Evolutionary conservation across 2,797 vertebrate genomes (phyloP).

Genomic region (Anas acuta): DNA sequence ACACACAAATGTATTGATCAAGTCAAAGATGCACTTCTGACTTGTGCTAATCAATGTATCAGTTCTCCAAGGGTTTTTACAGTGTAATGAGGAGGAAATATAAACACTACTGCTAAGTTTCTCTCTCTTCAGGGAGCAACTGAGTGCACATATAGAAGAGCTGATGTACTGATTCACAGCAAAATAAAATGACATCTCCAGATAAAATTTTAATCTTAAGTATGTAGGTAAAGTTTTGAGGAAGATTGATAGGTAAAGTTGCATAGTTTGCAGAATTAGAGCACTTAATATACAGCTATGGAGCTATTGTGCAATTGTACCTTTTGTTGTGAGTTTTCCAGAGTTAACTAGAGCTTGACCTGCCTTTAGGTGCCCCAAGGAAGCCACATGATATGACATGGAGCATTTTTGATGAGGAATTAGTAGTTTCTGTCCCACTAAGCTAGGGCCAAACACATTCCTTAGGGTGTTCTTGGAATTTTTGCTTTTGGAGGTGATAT

Average conservation of each 20-base stretch:
- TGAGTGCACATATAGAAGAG: conserved; percentile 74
- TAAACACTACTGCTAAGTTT: conserved; percentile 65
- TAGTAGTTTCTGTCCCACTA: conserved; percentile 58
- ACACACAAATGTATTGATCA: conserved; percentile 68
- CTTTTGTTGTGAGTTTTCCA: conserved; percentile 7
- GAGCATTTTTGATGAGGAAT: conserved; percentile 28
- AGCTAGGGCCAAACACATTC: not conserved
- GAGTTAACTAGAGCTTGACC: conserved; percentile 9
- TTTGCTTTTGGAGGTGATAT: not conserved
- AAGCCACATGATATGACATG: not conserved
- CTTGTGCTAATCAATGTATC: conserved; percentile 70
- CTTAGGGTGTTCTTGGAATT: not conserved
- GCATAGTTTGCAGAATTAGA: conserved; percentile 48
- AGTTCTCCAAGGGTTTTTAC: conserved; percentile 74
- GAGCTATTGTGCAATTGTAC: not conserved
- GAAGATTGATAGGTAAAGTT: conserved; percentile 33
- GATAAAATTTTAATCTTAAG: conserved; percentile 70
- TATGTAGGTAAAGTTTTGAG: conserved; percentile 51
- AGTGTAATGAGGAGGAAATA: conserved; percentile 74
- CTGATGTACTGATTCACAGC: conserved; percentile 72
- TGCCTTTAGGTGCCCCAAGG: not conserved
- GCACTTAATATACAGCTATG: conserved; percentile 2
- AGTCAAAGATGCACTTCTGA: conserved; percentile 67
- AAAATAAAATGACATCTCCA: conserved; percentile 67
- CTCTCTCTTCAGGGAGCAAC: conserved; percentile 76